These are phyloP conservation scores for Phyllostomus hastatus DNA, from an alignment of 2,113 vertebrate genomes.

Conservation along the genomic window DNA sequence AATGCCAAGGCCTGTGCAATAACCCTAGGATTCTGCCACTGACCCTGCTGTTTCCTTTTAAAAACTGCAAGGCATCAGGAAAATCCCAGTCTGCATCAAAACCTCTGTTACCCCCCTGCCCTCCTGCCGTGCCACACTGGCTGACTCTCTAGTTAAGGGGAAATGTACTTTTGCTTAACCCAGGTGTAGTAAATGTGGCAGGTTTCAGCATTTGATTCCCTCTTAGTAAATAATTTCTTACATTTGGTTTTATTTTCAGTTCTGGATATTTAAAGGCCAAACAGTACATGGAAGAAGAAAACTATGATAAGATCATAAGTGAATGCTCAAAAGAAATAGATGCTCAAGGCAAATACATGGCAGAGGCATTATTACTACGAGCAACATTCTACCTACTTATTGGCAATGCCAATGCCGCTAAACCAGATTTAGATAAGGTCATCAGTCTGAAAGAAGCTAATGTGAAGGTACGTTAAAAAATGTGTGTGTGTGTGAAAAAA, in stretches of 20 bases:
- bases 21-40: neutral
- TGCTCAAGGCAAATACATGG: constrained; percentile 90
- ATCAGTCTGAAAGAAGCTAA: constrained; percentile 94
- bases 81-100: neutral
- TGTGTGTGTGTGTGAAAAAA: neutral
- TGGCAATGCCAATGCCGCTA: constrained; percentile 93
- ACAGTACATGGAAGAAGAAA: constrained; percentile 99
- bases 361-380: constrained; percentile 94
- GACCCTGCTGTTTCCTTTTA: neutral
- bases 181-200: neutral
- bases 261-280: constrained; percentile 97
- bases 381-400: constrained; percentile 99
- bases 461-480: constrained; percentile 89
- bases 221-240: neutral
- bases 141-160: neutral
- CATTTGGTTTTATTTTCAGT: constrained; percentile 80
- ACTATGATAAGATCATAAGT: constrained; percentile 99
- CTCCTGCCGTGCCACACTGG: neutral
- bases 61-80: neutral
- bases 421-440: constrained; percentile 95
- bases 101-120: neutral
- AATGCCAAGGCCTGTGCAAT: neutral
- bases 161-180: neutral
- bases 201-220: constrained; percentile 3
- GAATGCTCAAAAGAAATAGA: constrained; percentile 99